phyloP scores from a whole-genome alignment of 2,797 vertebrate species.

The Bradypus variegatus region DNA sequence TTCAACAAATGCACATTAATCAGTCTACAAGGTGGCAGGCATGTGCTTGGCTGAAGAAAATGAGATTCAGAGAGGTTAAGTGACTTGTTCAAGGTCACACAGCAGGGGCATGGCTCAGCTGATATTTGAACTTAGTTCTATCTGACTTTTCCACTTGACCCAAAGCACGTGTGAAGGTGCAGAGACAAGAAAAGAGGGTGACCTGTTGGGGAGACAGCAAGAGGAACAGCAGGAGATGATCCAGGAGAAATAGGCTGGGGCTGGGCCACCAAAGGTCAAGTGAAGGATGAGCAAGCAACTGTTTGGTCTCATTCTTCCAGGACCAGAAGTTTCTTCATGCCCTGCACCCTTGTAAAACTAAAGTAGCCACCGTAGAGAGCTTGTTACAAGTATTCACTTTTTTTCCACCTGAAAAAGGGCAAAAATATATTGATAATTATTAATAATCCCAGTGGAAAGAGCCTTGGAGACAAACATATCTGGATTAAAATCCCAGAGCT shows the following conservation, averaged over 20 bases:
- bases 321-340: not conserved
- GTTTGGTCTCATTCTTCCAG: not conserved
- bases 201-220: not conserved
- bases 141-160: not conserved
- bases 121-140: not conserved
- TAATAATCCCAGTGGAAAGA: not conserved
- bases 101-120: not conserved
- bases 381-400: not conserved
- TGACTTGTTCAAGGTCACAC: conserved; percentile 8
- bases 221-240: not conserved
- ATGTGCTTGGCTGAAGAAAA: not conserved
- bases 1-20: not conserved
- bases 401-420: not conserved
- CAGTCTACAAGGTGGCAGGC: not conserved
- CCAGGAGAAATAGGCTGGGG: not conserved
- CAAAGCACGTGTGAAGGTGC: not conserved
- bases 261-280: not conserved
- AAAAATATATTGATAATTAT: too few relatives aligned
- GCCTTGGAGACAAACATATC: not conserved
- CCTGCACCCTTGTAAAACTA: not conserved
- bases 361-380: not conserved
- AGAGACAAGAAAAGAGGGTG: not conserved
- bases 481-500: not conserved
- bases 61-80: conserved; percentile 7
- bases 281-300: not conserved